phyloP scores from a whole-genome alignment of 92 coral and sea anemone species.

The Montipora capitata region DNA sequence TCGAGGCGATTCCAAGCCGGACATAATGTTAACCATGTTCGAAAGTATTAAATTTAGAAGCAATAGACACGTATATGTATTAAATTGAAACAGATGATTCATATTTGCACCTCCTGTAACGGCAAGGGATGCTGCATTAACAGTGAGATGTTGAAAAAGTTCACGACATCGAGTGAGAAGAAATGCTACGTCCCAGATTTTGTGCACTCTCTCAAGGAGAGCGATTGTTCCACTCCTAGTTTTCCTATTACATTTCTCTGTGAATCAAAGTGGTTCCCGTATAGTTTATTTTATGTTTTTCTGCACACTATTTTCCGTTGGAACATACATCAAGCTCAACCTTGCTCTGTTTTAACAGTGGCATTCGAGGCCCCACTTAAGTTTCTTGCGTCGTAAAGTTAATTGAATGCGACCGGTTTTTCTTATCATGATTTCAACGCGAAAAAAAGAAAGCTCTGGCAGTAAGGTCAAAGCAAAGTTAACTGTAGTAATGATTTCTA shows the following conservation, averaged over 20 bases:
- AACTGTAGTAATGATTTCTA: no score
- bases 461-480: no score
- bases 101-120: not conserved
- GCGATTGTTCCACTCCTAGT: not conserved
- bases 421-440: no score
- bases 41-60: conserved; percentile 8
- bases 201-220: conserved; percentile 31
- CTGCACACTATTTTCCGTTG: not conserved
- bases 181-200: not conserved
- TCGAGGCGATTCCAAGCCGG: conserved; percentile 8
- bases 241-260: not conserved
- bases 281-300: not conserved
- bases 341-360: not conserved
- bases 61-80: not conserved
- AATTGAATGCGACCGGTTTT: no score
- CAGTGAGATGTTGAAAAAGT: not conserved
- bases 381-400: no score
- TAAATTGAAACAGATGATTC: conserved; percentile 34
- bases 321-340: not conserved
- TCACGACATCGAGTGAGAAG: not conserved
- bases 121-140: not conserved
- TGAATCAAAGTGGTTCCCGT: not conserved
- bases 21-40: not conserved
- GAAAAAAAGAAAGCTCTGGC: no score
- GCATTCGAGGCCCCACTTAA: no score